Percentiles rank a stretch among this genome's conserved stretches.
These are phyloP conservation scores for Pitangus sulphuratus DNA, from an alignment of 2,797 vertebrate genomes.

Conservation along the genomic window DNA sequence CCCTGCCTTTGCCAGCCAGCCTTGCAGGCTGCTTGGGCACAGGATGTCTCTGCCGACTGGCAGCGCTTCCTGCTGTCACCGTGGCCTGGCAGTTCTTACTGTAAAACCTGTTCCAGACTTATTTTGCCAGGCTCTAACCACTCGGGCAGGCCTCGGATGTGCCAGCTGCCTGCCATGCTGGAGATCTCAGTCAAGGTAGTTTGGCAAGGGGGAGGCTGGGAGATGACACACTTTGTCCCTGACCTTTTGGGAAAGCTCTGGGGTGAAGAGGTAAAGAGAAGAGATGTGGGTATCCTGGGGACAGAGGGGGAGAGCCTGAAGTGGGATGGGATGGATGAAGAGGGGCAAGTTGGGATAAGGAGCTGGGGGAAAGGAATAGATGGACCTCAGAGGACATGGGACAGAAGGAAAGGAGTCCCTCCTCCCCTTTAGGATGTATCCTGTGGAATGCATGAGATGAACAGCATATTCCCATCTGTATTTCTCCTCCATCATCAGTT, in stretches of 20 bases:
- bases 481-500: not conserved
- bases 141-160: rapidly evolving
- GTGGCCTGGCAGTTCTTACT: rapidly evolving
- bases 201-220: not conserved
- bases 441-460: not conserved
- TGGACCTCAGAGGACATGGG: not conserved
- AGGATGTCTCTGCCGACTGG: not conserved
- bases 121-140: not conserved
- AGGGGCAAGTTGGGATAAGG: not conserved
- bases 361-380: not conserved
- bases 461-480: not conserved
- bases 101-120: not conserved
- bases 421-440: not conserved
- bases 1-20: not conserved
- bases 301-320: not conserved
- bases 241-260: not conserved
- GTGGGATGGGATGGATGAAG: not conserved
- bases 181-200: not conserved
- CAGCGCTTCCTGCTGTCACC: not conserved
- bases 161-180: rapidly evolving
- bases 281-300: not conserved
- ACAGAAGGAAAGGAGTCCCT: not conserved
- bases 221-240: not conserved
- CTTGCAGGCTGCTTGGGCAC: not conserved
- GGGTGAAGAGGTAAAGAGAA: not conserved